Base-by-base conservation (phyloP, 2,888 invertebrate species). In the Nemoura dubitans region DNA sequence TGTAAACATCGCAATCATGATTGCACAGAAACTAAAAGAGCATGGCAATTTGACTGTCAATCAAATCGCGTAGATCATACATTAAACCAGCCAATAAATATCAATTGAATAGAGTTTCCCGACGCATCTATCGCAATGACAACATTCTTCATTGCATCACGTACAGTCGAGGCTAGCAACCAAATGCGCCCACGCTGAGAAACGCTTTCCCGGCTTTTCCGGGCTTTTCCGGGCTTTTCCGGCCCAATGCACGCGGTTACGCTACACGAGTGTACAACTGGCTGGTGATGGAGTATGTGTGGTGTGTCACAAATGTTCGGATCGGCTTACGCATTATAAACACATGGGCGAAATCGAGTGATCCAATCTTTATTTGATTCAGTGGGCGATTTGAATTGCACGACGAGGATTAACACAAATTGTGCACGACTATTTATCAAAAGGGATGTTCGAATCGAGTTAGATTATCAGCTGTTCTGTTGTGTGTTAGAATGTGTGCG, bases 341-440 rank as follows among this genome's bases (percentile, higher is more conserved):
- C 81, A 81, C 81, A 81, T 81, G 81, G 28, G 6, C 30, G 27
- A 81, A 81, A 81, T 81, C 81, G 81, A 81, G 81, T 30, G 81
- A 81, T 81, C 81, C 81, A 81, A 81, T 81, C 81, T 81, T 81
- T 81, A 81, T 81, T 81, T 81, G 81, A 81, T 81, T 81, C 81
- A 81, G 29, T 81, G 81, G 30, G 27, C 81, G 28, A 30, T 81
- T 81, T 30, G 81, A 81, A 81, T 81, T 26, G 78, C 78, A 27
- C 21, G 78, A 10, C 28, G 7, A 26, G 78, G 78, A 78, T 78
- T 78, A 78, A 78, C 78, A 78, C 78, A 78, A 26, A 78, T 78
- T 78, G 26, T 78, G 27, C 7, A 28, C 14, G 78, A 78, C 81
- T 27, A 81, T 81, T 81, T 30, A 81, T 81, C 81, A 30, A 30